These are phyloP conservation scores for Eulemur mongoz DNA, from an alignment of 2,797 vertebrate species.

Conservation along the genomic window DNA sequence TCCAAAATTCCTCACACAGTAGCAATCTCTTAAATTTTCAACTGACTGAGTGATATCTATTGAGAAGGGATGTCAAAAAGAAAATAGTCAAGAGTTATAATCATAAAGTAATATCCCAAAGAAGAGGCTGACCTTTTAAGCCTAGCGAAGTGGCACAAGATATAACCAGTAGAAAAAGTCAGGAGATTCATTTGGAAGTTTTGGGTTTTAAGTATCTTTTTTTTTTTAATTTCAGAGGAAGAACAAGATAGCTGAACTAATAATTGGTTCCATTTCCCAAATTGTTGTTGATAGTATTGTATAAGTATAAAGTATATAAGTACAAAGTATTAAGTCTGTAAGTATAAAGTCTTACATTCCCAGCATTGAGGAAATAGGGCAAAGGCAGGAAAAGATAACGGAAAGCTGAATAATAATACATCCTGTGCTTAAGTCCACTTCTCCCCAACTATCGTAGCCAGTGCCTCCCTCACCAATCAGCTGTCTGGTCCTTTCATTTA, in stretches of 20 bases:
- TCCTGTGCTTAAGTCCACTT: background rate
- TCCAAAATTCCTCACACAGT: constrained; percentile 8
- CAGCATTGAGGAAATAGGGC: background rate
- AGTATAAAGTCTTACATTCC: background rate
- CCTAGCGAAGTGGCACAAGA: constrained; percentile 10
- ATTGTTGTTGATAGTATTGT: background rate
- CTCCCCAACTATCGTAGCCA: background rate
- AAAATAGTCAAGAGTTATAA: background rate
- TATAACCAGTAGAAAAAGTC: constrained; percentile 34
- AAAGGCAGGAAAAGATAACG: constrained; percentile 28
- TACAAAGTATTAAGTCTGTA: background rate
- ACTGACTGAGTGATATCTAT: background rate
- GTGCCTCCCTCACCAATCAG: background rate
- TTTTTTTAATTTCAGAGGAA: background rate
- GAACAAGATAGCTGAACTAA: background rate
- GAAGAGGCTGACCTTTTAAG: background rate
- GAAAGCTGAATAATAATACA: constrained; percentile 21
- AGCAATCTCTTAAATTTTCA: constrained; percentile 36
- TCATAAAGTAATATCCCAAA: constrained; percentile 4
- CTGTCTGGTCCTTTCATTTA: constrained; percentile 4
- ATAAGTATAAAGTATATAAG: background rate
- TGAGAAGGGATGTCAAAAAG: constrained; percentile 27
- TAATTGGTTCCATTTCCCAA: background rate
- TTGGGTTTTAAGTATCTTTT: background rate
- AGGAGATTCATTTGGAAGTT: constrained; percentile 12